Conservation (phyloP, 1,140 invertebrate genomes). For the Anadara kagoshimensis region DNA sequence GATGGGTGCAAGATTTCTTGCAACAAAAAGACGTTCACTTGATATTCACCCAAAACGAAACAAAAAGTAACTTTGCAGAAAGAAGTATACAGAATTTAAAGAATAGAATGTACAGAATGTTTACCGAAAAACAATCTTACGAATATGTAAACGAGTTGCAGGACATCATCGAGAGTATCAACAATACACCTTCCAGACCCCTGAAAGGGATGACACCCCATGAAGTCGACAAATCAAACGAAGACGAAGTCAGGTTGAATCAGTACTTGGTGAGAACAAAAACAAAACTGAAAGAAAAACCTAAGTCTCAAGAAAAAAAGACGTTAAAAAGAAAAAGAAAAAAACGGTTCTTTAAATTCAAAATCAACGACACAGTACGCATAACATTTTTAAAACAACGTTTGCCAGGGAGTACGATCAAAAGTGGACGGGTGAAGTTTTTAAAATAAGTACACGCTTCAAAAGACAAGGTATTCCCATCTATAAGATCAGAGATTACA, state of each 20-base stretch:
- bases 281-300: not conserved
- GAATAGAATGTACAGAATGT: constrained; percentile 26
- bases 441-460: constrained; percentile 33
- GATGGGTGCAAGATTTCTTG: constrained; percentile 20
- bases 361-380: constrained; percentile 33
- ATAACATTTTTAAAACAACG: constrained; percentile 24
- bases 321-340: not conserved
- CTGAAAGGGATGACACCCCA: not conserved
- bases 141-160: constrained; percentile 15
- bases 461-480: constrained; percentile 21
- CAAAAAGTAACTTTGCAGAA: constrained; percentile 29
- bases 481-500: too few species aligned
- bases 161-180: constrained; percentile 8
- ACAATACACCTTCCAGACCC: constrained; percentile 1
- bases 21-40: constrained; percentile 8
- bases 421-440: constrained; percentile 35
- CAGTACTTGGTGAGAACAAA: not conserved
- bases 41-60: constrained; percentile 25
- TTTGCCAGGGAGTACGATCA: constrained; percentile 32
- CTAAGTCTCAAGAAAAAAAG: not conserved
- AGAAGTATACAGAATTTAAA: constrained; percentile 23
- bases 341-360: constrained; percentile 17
- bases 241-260: not conserved
- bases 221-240: constrained; percentile 2
- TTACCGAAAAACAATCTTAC: constrained; percentile 15